A percentile compares a stretch with the other conserved stretches of the same genome.
Conservation (phyloP, 1,140 invertebrate species). For the Mya arenaria region DNA sequence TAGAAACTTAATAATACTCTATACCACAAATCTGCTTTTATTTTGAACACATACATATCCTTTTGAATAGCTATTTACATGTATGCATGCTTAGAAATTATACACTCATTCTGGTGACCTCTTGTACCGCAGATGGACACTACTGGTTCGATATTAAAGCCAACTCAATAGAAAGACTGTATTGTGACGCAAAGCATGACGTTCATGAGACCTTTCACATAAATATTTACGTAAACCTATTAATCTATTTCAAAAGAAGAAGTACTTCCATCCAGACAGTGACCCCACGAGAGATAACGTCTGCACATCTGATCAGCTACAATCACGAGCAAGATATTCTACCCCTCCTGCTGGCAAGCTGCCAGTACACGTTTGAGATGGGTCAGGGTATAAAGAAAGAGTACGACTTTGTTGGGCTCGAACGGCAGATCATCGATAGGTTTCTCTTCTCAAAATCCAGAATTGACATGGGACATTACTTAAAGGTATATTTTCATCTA, state of each 20-base stretch:
- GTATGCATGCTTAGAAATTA: neutral
- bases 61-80: neutral
- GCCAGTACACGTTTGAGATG: slow-evolving; percentile 70
- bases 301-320: slow-evolving; percentile 66
- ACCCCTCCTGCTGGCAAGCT: slow-evolving; percentile 68
- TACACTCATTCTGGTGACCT: neutral
- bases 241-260: neutral
- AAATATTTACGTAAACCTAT: neutral
- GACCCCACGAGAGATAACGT: slow-evolving; percentile 23
- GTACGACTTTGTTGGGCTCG: slow-evolving; percentile 69
- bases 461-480: slow-evolving; percentile 37
- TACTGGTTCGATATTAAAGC: neutral
- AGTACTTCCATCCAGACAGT: slow-evolving; percentile 25
- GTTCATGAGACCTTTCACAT: neutral
- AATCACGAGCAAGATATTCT: slow-evolving; percentile 67
- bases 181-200: neutral
- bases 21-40: neutral
- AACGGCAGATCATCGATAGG: slow-evolving; percentile 65
- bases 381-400: slow-evolving; percentile 62
- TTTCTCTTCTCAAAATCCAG: slow-evolving; percentile 64
- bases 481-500: neutral
- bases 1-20: neutral
- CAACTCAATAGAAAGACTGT: neutral
- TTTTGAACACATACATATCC: neutral
- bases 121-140: neutral